Conservation (phyloP, 2,797 vertebrate species). For the Karalla daura region DNA sequence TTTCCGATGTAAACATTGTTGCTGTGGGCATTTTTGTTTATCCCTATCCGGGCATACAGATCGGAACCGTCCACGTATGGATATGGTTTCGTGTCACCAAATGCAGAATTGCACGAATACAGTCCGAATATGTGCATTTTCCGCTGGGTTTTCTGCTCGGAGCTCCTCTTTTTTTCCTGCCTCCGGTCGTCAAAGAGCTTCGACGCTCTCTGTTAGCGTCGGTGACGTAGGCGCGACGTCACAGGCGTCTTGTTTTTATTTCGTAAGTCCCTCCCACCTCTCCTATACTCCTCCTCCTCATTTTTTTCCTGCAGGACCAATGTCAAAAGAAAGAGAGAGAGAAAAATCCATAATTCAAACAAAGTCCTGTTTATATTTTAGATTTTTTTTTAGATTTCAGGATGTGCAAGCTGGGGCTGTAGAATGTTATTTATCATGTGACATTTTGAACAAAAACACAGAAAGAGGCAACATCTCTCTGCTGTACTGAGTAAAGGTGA, state of each 20-base stretch:
- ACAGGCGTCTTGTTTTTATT: slow-evolving; percentile 75
- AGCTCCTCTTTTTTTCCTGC: slow-evolving; percentile 47
- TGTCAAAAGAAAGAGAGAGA: slow-evolving; percentile 6
- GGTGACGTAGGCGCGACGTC: slow-evolving; percentile 64
- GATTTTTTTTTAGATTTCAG: neutral
- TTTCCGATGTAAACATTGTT: slow-evolving; percentile 54
- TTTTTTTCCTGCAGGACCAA: slow-evolving; percentile 7
- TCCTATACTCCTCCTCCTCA: slow-evolving; percentile 36
- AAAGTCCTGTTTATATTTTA: neutral
- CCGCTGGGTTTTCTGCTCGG: slow-evolving; percentile 11
- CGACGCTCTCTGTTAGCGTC: slow-evolving; percentile 58
- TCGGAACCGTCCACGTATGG: neutral
- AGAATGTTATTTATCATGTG: neutral
- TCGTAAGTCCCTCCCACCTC: slow-evolving; percentile 50
- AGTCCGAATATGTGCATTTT: neutral
- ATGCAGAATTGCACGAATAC: neutral
- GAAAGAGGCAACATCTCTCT: neutral
- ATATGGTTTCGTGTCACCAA: neutral
- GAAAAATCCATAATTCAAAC: neutral
- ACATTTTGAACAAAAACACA: neutral
- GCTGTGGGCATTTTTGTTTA: slow-evolving; percentile 32
- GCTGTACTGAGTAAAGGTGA: no score
- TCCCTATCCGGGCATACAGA: slow-evolving; percentile 7
- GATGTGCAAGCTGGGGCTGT: neutral
- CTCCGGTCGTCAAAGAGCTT: slow-evolving; percentile 49